Evolutionary conservation across 2,113 vertebrate genomes (phyloP), one percentile per base, ranked within the genome.

Genomic region (Arvicanthis niloticus): DNA sequence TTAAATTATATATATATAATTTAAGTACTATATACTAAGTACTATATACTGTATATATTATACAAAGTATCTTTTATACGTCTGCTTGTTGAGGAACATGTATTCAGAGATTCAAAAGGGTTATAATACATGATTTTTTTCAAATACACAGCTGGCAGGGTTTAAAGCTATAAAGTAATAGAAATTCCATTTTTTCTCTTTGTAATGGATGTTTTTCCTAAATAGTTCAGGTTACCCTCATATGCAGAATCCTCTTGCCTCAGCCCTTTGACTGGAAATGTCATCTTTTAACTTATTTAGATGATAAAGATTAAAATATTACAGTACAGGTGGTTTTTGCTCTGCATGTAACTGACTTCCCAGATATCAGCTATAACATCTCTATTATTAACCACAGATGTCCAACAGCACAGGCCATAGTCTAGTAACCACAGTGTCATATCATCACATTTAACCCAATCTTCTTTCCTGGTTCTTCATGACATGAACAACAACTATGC

Each of bases 221-320:
- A 51, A 51, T 24, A 87, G 42, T 48, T 5, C 21, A 48, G 17
- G 3, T 22, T 51, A 5, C 5, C 65, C 19, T 68, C 45, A 87
- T 34, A 51, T 5, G 22, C 68, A 6, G 42, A 51, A 70, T 68
- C 11, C 62, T 86, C 22, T 45, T n/a, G 45, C 31, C 62, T 68
- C 31, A 87, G 19, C 11, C 31, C 16, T 67, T 70, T 87, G 9
- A 10, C 17, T 45, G 17, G 42, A 62, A 60, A 77, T 80, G 9
- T 26, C 42, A 84, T 60, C 15, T 87, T 94, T 96, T 96, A 96
- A 62, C 2, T 40, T 53, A 88, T 31, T 19, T 75, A 56, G 34
- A 56, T 67, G 56, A 29, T 67, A 37, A 65, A n/a, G 37, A 29
- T 31, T 37, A 51, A 65, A 82, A 80, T 16, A 67, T 45, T 34